These are phyloP conservation scores for Homarus americanus DNA, from an alignment of 1,140 invertebrate species.

Conservation along the genomic window DNA sequence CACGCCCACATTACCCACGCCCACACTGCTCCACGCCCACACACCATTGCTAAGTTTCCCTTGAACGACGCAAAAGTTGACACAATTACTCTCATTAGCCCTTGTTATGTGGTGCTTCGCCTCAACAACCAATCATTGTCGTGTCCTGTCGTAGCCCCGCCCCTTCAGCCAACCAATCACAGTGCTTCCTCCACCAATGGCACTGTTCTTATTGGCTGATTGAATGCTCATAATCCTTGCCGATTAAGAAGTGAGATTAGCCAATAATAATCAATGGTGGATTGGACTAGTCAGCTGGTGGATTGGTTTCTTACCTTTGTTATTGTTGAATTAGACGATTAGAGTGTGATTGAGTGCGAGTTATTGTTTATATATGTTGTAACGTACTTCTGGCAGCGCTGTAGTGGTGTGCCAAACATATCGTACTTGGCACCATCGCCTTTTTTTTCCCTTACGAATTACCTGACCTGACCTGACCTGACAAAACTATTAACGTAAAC, in stretches of 20 bases:
- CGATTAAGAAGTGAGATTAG: neutral
- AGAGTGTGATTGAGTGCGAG: no score
- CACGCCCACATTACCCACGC: no score
- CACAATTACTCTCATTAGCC: neutral
- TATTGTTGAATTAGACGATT: no score
- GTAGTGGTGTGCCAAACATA: neutral
- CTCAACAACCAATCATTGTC: conserved; percentile 14
- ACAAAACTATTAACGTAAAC: no score
- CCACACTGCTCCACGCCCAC: no score
- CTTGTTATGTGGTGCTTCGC: neutral
- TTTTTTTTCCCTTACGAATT: no score
- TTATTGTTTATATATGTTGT: no score
- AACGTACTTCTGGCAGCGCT: neutral
- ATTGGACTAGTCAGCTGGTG: no score
- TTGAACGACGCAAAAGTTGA: neutral
- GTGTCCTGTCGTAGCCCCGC: neutral
- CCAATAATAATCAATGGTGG: no score
- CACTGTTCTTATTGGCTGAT: neutral
- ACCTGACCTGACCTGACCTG: no score
- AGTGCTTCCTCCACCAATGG: neutral
- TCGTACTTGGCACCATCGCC: neutral
- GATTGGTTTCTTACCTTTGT: no score
- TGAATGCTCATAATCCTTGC: neutral
- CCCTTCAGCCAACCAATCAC: neutral
- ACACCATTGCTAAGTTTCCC: neutral